Evolutionary conservation across 1,140 invertebrate species (phyloP), one percentile per base, ranked within the genome.

Genomic region (Diprion similis): DNA sequence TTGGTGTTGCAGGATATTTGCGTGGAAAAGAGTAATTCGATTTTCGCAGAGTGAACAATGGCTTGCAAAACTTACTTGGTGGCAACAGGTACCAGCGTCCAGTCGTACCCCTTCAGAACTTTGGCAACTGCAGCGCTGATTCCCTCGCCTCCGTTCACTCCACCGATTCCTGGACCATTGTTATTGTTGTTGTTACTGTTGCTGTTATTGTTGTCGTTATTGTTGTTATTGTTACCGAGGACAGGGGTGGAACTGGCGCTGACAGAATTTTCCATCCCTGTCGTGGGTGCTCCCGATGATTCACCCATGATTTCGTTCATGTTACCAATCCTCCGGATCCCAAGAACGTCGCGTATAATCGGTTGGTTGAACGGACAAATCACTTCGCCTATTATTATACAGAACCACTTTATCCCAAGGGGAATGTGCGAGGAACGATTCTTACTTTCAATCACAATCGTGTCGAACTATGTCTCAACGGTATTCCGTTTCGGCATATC

Each of bases 91-190:
- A 96, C 93, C 66, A 95, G 86, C 19, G 93, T 93, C 95, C 95
- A 97, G 82, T 97, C 94, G 85, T 96, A 97, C 13, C 95, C 95
- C 82, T 93, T 87, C 65, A 95, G 87, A 69, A 94, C 93, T 84
- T 94, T 94, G 77, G 92, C 91, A 64, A 94, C 93, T 13, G 93
- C 93, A 66, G 92, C 92, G 73, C 91, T 93, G 74, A 95, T 94
- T 71, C 91, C 91, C 76, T 89, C 89, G 76, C 87, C 87, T 10
- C 85, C 84, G 66, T 83, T 81, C 0, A 67, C 73, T n/a, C 70
- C 76, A 18, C 74, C 76, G 47, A 51, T 70, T 1, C 65, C 68
- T 46, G 70, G n/a, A 0, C 65, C 71, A 45, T 10, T n/a, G 68
- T 71, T 68, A 51, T 19, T 72, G 24, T 75, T 73, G n/a, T 74